Evolutionary conservation across 2,113 vertebrate genomes (phyloP).

Genomic region (Holacanthus passer): DNA sequence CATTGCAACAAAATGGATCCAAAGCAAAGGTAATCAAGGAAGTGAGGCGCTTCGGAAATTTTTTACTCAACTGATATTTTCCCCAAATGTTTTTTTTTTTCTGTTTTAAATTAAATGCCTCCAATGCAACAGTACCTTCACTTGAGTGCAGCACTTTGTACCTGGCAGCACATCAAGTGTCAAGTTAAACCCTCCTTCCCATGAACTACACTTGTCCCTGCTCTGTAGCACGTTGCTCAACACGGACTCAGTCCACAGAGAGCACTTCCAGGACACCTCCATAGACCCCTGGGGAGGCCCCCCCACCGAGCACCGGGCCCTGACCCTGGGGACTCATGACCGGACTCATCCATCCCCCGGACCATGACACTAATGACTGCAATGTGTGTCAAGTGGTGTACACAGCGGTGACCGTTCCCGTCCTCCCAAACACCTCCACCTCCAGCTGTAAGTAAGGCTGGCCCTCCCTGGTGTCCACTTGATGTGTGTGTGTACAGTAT

Average conservation of each 20-base stretch:
- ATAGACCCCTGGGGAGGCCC: constrained; percentile 3
- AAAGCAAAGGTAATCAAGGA: neutral
- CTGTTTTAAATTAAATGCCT: neutral
- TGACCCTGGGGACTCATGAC: constrained; percentile 56
- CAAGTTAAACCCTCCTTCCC: neutral
- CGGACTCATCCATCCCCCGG: constrained; percentile 63
- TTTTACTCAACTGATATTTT: neutral
- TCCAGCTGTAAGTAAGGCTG: constrained; percentile 46
- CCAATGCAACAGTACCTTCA: neutral
- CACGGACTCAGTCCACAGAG: constrained; percentile 12
- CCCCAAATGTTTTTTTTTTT: neutral
- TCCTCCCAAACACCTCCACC: constrained; percentile 40
- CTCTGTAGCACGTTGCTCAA: constrained; percentile 2
- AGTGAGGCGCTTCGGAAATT: neutral
- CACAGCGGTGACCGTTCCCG: constrained; percentile 16
- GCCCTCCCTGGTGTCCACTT: constrained; percentile 38
- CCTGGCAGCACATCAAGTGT: neutral
- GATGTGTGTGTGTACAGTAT: constrained; percentile 9
- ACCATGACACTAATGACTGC: constrained; percentile 81
- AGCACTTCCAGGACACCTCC: constrained; percentile 12
- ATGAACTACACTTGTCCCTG: neutral
- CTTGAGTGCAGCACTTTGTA: neutral
- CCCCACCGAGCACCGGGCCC: constrained; percentile 41
- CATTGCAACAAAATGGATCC: neutral
- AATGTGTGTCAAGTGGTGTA: constrained; percentile 70